phyloP scores from a whole-genome alignment of 2,797 vertebrate species.

The Sebastes variabilis region DNA sequence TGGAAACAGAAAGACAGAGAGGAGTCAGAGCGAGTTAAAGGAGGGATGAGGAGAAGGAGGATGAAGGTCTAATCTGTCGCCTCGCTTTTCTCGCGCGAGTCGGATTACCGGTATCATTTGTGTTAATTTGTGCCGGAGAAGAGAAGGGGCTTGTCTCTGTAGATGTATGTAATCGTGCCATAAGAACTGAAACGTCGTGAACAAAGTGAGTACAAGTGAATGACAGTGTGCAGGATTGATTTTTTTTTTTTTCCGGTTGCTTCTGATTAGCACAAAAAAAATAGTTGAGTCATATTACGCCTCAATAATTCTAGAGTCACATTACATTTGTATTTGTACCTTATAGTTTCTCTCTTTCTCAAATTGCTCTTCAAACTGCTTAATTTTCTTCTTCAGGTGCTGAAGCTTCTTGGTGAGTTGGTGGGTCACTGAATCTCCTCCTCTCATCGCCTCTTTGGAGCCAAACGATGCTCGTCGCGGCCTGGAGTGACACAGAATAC shows the following conservation, averaged over 20 bases:
- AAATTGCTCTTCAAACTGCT: slow-evolving; percentile 97
- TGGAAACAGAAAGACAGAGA: background rate
- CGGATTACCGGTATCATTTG: too few species aligned
- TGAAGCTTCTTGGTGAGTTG: slow-evolving; percentile 97
- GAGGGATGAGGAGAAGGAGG: background rate
- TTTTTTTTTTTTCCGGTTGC: background rate
- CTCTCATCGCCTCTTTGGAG: slow-evolving; percentile 90
- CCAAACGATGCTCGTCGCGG: slow-evolving; percentile 91
- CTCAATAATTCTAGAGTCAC: background rate
- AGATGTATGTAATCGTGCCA: too few species aligned
- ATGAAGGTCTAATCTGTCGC: background rate
- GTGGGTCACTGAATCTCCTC: slow-evolving; percentile 88
- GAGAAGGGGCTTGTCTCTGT: too few species aligned
- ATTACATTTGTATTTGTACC: slow-evolving; percentile 70
- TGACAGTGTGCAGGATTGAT: background rate
- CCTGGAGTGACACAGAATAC: slow-evolving; percentile 65
- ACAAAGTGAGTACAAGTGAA: background rate
- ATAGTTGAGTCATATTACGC: background rate
- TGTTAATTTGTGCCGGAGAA: too few species aligned
- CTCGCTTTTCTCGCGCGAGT: too few species aligned
- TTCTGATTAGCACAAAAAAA: background rate
- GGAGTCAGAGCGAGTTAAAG: background rate
- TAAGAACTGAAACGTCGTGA: background rate
- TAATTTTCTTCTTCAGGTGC: slow-evolving; percentile 95
- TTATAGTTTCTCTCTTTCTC: slow-evolving; percentile 96